These are phyloP conservation scores for Gambusia yucatana DNA, from an alignment of 2,797 vertebrate genomes.

Conservation along the genomic window DNA sequence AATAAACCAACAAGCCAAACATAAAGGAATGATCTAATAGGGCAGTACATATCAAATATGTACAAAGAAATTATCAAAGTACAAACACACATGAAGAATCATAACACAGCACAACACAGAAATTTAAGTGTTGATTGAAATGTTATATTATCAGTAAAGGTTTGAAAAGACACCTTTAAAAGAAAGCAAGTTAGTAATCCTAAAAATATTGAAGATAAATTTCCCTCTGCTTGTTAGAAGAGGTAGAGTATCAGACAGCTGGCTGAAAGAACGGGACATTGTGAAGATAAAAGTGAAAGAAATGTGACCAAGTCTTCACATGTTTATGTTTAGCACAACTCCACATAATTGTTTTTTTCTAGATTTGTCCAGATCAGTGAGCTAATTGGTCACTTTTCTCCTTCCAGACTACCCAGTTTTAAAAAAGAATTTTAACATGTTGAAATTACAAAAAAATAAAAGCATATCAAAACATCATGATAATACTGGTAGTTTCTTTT, in stretches of 20 bases:
- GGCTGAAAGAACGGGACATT: not conserved
- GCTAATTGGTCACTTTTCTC: not conserved
- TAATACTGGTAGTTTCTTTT: not conserved
- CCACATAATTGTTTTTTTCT: not conserved
- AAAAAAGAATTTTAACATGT: not conserved
- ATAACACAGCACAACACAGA: not conserved
- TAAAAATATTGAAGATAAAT: not conserved
- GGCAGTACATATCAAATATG: not conserved
- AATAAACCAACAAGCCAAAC: not conserved
- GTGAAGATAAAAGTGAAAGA: not conserved
- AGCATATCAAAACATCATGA: not conserved
- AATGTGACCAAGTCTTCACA: not conserved
- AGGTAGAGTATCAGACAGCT: not conserved
- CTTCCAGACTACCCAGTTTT: not conserved
- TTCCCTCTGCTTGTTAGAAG: not conserved
- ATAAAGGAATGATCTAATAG: not conserved
- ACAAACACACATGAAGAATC: not conserved
- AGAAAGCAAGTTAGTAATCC: not conserved
- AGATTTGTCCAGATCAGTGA: not conserved
- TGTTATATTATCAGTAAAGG: not conserved
- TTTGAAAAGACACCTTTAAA: not conserved
- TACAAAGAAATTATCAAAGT: too few species aligned
- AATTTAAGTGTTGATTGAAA: not conserved
- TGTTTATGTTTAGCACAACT: not conserved
- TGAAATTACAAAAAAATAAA: not conserved